Base-by-base conservation (phyloP, 2,113 vertebrate species). In the Clarias macrocephalus region DNA sequence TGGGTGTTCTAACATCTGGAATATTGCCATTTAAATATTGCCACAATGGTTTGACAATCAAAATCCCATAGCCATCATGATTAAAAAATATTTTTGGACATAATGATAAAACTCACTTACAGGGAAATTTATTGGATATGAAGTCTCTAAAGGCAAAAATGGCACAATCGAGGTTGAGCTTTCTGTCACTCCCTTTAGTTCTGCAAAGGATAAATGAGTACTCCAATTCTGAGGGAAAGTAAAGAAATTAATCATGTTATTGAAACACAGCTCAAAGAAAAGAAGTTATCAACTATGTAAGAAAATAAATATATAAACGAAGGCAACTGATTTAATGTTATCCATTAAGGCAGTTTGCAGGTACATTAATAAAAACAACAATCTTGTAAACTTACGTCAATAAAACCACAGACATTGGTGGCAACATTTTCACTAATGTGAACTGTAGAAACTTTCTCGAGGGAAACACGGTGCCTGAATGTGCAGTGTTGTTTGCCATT, bases 381-480 rank as follows among this genome's bases (percentile, higher is more conserved):
- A 80, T 72, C 48, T 42, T 56, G 48, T 52, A 56, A 7, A 77
- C 52, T 9, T 77, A 77, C 75, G 3, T n/a, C 10, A 28, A 77
- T 77, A 3, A 28, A n/a, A 1, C 75, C 75, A 2, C 13, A 56
- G 52, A 56, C 52, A 1, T 16, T 11, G 5, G 28, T 25, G 18
- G 59, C 37, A 54, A 87, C 28, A 42, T 83, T 19, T 48, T 80
- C 80, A 19, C 3, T 0, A 21, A 87, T 48, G 1, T 75, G 8
- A 62, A 87, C 12, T 6, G n/a, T n/a, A 12, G 54, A 52, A 16
- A 87, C 66, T 52, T 73, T 87, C 12, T 82, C 56, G 9, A 87
- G 28, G 33, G 79, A 30, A 13, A 82, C 73, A 54, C 85, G 85
- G 33, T 87, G 85, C 19, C 73, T 82, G 30, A 82, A 87, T 21